Conservation (phyloP, 2,888 invertebrate genomes). For the Lydus trimaculatus region DNA sequence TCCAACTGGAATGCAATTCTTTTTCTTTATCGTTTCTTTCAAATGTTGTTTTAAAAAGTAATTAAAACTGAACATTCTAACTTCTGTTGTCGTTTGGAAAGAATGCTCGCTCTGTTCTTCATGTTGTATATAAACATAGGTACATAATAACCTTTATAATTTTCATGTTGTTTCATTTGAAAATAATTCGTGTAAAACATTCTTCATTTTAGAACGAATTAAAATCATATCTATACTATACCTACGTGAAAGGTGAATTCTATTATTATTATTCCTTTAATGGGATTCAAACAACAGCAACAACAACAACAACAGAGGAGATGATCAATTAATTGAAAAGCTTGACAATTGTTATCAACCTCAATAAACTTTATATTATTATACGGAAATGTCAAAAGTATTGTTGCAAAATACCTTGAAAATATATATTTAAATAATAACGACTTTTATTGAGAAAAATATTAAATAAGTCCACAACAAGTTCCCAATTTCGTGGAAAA, state of each 20-base stretch:
- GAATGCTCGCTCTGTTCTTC: neutral
- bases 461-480: neutral
- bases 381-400: neutral
- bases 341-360: neutral
- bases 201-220: neutral
- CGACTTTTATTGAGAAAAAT: neutral
- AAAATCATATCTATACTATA: too few species aligned
- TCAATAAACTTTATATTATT: neutral
- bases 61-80: neutral
- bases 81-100: neutral
- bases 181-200: neutral
- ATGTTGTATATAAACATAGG: too few species aligned
- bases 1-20: conserved; percentile 4
- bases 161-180: neutral
- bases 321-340: neutral
- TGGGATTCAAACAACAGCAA: neutral
- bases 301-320: too few species aligned
- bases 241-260: neutral
- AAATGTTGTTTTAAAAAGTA: neutral
- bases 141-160: neutral
- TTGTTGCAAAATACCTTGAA: neutral
- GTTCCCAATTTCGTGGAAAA: neutral
- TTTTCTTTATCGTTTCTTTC: neutral
- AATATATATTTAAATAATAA: neutral
- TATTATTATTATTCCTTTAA: neutral